These are phyloP conservation scores for Phenganax marumi DNA, from an alignment of 92 coral and sea anemone genomes.

Conservation along the genomic window DNA sequence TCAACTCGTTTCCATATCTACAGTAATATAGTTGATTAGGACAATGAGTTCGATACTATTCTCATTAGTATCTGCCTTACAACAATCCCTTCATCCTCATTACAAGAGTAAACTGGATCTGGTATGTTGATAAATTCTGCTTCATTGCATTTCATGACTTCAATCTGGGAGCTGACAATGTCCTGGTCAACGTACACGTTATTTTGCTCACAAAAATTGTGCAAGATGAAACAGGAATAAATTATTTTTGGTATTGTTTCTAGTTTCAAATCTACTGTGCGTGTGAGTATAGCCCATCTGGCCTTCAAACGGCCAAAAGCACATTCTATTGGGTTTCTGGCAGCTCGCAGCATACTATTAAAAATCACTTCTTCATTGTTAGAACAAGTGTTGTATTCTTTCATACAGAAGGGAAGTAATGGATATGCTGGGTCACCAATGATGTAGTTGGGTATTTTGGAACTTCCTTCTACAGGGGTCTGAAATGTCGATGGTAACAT, in stretches of 20 bases:
- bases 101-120: conserved; percentile 57
- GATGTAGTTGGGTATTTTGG: conserved; percentile 13
- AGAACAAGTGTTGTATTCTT: conserved; percentile 51
- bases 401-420: conserved; percentile 56
- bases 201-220: conserved; percentile 54
- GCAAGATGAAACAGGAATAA: conserved; percentile 58
- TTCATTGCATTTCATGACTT: conserved; percentile 45
- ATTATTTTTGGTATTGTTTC: neutral
- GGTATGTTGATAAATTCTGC: conserved; percentile 46
- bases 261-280: neutral
- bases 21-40: no score
- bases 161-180: conserved; percentile 6
- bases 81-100: conserved; percentile 53
- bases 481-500: conserved; percentile 42
- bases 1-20: no score
- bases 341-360: conserved; percentile 53
- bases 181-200: conserved; percentile 43
- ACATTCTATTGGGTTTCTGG: conserved; percentile 56
- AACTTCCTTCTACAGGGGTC: conserved; percentile 13
- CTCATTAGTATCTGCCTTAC: conserved; percentile 53
- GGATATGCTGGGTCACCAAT: conserved; percentile 18
- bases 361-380: conserved; percentile 47
- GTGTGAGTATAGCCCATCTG: conserved; percentile 56
- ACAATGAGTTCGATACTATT: conserved; percentile 25
- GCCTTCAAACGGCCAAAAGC: conserved; percentile 59